Evolutionary conservation across 2,888 invertebrate species (phyloP), one percentile per base, ranked within the genome.

Genomic region (Cheilosia impressa): DNA sequence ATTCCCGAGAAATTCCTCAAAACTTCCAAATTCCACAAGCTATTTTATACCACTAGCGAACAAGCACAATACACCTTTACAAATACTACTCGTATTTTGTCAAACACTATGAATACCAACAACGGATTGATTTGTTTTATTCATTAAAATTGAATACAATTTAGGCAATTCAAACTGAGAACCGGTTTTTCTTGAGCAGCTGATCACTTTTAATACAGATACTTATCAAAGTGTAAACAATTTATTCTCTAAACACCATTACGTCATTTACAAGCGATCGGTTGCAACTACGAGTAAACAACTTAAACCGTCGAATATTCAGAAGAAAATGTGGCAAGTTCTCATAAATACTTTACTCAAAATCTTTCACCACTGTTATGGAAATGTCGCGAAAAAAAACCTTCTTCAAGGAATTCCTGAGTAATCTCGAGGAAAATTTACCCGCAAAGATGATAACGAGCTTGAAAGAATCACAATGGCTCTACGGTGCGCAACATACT

Each of bases 101-200:
- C 55, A 53, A 63, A 43, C 43, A 72, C 50, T 9, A 47, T 45
- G 31, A 43, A 52, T 66, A 27, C 24, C 10, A 22, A 38, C 57
- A 50, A 43, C 38, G 4, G 31, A 50, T 57, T 41, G 65, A 43
- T 66, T 58, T 57, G 38, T 41, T 57, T 34, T 65, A 41, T 47
- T 57, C 41, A 66, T 31, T 5, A 41, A 57, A 53, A 15, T n/a
- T 50, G 38, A n/a, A 53, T 53, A 73, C 53, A 73, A 66, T 50
- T 66, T 50, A 31, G 65, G 15, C n/a, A 31, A 66, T 66, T 52
- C 43, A 22, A 68, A 53, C 24, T 13, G 19, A 31, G 22, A 83
- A 83, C 83, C 52, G 68, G 79, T 83, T 83, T 15, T 15, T 22
- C 22, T 31, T 9, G 0, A 63, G 57, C 79, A 79, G 83, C 83